phyloP scores from a whole-genome alignment of 2,113 vertebrate species.

The Actinemys pallida region DNA sequence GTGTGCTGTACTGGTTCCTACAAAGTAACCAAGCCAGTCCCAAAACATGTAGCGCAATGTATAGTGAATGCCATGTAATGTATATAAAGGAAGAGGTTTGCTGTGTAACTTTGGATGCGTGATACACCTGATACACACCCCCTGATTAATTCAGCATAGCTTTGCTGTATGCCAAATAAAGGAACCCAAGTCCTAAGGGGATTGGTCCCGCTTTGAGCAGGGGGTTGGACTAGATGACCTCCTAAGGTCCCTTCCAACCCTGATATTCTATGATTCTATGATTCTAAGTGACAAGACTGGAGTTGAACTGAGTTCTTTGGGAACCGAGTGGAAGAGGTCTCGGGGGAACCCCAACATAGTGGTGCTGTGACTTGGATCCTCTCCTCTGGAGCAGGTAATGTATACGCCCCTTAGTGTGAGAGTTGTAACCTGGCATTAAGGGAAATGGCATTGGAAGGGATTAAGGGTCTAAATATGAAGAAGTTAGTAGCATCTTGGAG shows the following conservation, averaged over 20 bases:
- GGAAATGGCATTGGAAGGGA: not conserved
- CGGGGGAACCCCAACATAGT: not conserved
- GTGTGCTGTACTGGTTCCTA: not conserved
- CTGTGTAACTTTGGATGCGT: not conserved
- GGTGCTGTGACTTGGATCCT: not conserved
- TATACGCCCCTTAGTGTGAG: not conserved
- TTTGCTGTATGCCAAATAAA: not conserved
- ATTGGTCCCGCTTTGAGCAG: too few species aligned
- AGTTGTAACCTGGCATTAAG: not conserved
- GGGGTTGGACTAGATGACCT: too few species aligned
- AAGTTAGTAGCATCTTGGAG: not conserved
- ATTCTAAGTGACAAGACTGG: not conserved
- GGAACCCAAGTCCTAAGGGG: not conserved
- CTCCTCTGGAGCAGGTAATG: not conserved
- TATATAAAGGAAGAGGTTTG: not conserved
- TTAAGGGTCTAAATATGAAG: not conserved
- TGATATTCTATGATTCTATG: too few species aligned
- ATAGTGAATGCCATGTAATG: not conserved
- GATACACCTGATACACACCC: not conserved
- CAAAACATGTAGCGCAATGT: not conserved
- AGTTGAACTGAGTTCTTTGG: not conserved
- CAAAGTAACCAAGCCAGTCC: not conserved
- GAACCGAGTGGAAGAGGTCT: not conserved
- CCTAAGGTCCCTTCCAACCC: too few species aligned
- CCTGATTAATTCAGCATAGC: not conserved